Percentiles rank a stretch among this genome's conserved stretches.
Evolutionary conservation across 2,888 invertebrate genomes (phyloP).

Genomic region (Tyria jacobaeae): DNA sequence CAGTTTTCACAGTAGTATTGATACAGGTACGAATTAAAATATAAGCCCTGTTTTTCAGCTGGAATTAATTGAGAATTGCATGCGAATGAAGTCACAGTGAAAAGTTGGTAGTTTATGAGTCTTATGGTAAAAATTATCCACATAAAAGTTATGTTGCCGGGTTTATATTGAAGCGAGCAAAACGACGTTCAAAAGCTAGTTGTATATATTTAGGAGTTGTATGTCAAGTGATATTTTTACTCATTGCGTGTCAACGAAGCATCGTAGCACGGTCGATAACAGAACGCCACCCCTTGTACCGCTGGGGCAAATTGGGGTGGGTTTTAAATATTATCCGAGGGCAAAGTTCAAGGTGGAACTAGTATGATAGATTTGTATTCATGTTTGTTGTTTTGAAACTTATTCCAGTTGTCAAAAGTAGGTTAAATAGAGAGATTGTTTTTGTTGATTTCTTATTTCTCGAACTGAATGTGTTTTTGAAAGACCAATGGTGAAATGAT

Average conservation of each 20-base stretch:
- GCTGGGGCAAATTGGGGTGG: conserved; percentile 18
- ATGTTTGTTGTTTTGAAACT: conserved; percentile 1
- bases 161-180: too few relatives aligned
- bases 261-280: conserved; percentile 35
- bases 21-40: too few relatives aligned
- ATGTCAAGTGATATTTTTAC: conserved; percentile 20
- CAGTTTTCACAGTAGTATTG: too few relatives aligned
- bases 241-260: conserved; percentile 35
- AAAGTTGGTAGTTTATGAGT: too few relatives aligned
- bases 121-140: too few relatives aligned
- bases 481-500: background rate
- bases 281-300: conserved; percentile 10
- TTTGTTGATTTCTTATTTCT: background rate
- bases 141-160: too few relatives aligned
- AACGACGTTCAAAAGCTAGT: too few relatives aligned
- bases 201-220: background rate
- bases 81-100: too few relatives aligned
- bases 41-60: too few relatives aligned
- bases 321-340: conserved; percentile 28
- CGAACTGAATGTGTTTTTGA: background rate
- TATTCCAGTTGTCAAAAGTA: background rate
- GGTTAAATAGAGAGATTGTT: background rate
- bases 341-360: conserved; percentile 41
- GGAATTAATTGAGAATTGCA: too few relatives aligned
- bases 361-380: conserved; percentile 29